Evolutionary conservation across 2,888 invertebrate species (phyloP), one percentile per base, ranked within the genome.

Genomic region (Trachelus tabidus): DNA sequence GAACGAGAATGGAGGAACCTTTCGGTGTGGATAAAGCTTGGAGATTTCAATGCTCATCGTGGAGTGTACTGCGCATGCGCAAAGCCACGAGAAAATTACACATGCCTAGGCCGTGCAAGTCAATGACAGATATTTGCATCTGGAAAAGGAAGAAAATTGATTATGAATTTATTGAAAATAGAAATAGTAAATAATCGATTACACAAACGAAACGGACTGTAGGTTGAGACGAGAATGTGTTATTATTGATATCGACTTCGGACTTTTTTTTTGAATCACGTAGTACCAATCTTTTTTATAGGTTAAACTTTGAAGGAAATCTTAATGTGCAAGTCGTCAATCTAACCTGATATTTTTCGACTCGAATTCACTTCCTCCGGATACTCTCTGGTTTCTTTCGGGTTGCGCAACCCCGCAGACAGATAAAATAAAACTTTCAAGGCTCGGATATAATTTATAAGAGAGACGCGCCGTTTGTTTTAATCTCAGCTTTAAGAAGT

Each of bases 401-500:
- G 56, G 9, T 56, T 1, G 56, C 9, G 56, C 23, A 56, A 56
- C 56, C 56, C 56, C 56, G 56, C 56, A 56, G 56, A 56, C 56
- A 71, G 87, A 87, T 89, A 85, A 88, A 89, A 89, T 88, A 89
- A 87, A 86, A 84, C 83, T 78, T 71, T 71, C 71, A 3, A 31
- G 77, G 79, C 81, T 81, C 78, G 76, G 80, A 56, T 84, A 89
- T 89, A 87, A 87, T 88, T 87, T 85, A 78, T 81, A n/a, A 33
- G 78, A 77, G 80, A 78, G 80, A 76, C 81, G 79, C 79, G 81
- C 82, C 84, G 84, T 85, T 87, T 87, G 86, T 88, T 90, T 89
- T 89, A 89, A 90, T 90, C 89, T 85, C 87, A 88, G 87, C 90
- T 89, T 90, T 86, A 87, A 89, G 85, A 86, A 89, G 85, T 86